These are phyloP conservation scores for Plestiodon gilberti DNA, from an alignment of 2,113 vertebrate genomes.

Conservation along the genomic window DNA sequence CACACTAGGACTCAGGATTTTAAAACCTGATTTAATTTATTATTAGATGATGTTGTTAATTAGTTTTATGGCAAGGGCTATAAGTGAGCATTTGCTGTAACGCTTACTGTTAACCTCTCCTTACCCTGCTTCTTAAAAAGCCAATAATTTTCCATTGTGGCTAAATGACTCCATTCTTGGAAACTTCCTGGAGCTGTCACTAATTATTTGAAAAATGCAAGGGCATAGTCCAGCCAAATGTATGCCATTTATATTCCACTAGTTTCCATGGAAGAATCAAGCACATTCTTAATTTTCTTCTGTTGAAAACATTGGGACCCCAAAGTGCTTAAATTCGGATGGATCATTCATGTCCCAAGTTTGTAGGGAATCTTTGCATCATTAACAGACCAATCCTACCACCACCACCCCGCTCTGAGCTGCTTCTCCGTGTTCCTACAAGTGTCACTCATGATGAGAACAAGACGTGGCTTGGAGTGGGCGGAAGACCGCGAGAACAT, in stretches of 20 bases:
- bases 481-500: no score
- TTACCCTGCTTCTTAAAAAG: conserved; percentile 19
- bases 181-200: conserved; percentile 6
- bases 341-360: not conserved
- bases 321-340: not conserved
- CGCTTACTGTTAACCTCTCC: not conserved
- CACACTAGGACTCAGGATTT: conserved; percentile 12
- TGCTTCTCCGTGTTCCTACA: no score
- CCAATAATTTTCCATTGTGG: not conserved
- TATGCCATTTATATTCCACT: not conserved
- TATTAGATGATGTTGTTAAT: conserved; percentile 11
- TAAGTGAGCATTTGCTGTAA: not conserved
- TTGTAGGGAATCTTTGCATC: not conserved
- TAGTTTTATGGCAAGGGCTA: not conserved
- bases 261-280: not conserved
- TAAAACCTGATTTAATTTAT: conserved; percentile 13
- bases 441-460: no score
- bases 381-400: no score
- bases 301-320: not conserved
- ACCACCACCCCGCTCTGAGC: no score
- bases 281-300: not conserved
- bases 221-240: not conserved
- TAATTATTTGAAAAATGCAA: conserved; percentile 6
- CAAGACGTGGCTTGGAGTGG: no score
- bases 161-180: not conserved